Evolutionary conservation across 2,113 vertebrate genomes (phyloP).

Genomic region (Dolichallabes microphthalmus): DNA sequence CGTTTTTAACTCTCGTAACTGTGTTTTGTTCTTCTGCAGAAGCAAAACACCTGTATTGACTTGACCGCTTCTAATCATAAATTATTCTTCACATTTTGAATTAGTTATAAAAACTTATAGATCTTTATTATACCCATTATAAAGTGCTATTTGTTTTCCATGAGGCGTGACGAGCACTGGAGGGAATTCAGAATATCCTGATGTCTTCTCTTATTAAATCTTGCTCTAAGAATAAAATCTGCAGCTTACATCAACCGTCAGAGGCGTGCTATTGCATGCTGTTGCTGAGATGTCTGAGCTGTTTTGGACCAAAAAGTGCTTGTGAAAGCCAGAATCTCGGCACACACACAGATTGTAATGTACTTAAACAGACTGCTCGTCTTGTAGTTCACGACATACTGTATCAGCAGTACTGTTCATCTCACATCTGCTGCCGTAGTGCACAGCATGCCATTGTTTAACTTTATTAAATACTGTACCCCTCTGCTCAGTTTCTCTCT

Average conservation of each 20-base stretch:
- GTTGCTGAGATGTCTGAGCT: slow-evolving; percentile 40
- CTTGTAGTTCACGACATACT: slow-evolving; percentile 9
- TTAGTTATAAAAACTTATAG: background rate
- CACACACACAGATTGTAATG: slow-evolving; percentile 4
- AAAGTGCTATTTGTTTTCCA: background rate
- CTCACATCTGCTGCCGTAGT: slow-evolving; percentile 11
- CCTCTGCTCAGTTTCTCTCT: slow-evolving; percentile 6
- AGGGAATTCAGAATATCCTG: slow-evolving; percentile 10
- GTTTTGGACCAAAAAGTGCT: slow-evolving; percentile 14
- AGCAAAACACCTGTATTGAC: too few species aligned
- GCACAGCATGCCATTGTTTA: slow-evolving; percentile 36
- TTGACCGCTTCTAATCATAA: background rate
- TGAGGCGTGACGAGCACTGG: background rate
- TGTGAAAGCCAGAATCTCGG: slow-evolving; percentile 8
- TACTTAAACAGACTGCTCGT: slow-evolving; percentile 8
- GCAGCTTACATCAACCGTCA: slow-evolving; percentile 37
- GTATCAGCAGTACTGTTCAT: slow-evolving; percentile 14
- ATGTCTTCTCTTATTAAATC: slow-evolving; percentile 26
- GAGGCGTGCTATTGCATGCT: slow-evolving; percentile 4
- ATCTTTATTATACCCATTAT: background rate
- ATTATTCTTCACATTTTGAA: background rate
- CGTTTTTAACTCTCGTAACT: too few species aligned
- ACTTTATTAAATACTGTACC: slow-evolving; percentile 46
- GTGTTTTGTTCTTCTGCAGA: too few species aligned
- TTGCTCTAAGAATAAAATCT: slow-evolving; percentile 8